Conservation (phyloP, 2,888 invertebrate species). For the Stratiomys singularior region DNA sequence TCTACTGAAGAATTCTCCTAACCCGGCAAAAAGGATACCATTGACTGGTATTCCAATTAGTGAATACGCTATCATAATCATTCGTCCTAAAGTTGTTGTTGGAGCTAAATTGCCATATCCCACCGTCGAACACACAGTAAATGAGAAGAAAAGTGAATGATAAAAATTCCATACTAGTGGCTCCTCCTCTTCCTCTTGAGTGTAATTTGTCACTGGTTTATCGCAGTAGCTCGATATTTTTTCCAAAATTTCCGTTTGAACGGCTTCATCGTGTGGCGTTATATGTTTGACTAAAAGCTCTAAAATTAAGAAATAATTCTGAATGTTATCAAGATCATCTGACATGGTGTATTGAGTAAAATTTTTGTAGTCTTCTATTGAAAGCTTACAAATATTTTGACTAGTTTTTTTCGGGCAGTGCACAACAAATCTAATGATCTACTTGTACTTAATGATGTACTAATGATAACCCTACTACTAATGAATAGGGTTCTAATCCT, state of each 20-base stretch:
- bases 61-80: constrained; percentile 89
- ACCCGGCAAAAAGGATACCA: constrained; percentile 75
- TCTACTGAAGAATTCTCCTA: constrained; percentile 86
- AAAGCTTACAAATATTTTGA: too few relatives aligned
- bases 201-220: constrained; percentile 75
- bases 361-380: too few relatives aligned
- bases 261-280: constrained; percentile 57
- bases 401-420: too few relatives aligned
- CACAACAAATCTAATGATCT: too few relatives aligned
- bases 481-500: too few relatives aligned
- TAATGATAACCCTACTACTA: too few relatives aligned
- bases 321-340: too few relatives aligned
- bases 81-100: constrained; percentile 79
- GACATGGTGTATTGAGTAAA: too few relatives aligned
- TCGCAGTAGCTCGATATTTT: constrained; percentile 79
- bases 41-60: constrained; percentile 74
- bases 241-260: constrained; percentile 60
- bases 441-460: too few relatives aligned
- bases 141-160: constrained; percentile 90
- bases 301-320: constrained; percentile 53
- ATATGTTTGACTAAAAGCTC: constrained; percentile 61
- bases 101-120: constrained; percentile 93
- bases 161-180: constrained; percentile 87
- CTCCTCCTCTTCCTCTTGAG: constrained; percentile 70
- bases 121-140: constrained; percentile 91